Base-by-base conservation (phyloP, 2,113 vertebrate genomes). In the Amphiprion percula region DNA sequence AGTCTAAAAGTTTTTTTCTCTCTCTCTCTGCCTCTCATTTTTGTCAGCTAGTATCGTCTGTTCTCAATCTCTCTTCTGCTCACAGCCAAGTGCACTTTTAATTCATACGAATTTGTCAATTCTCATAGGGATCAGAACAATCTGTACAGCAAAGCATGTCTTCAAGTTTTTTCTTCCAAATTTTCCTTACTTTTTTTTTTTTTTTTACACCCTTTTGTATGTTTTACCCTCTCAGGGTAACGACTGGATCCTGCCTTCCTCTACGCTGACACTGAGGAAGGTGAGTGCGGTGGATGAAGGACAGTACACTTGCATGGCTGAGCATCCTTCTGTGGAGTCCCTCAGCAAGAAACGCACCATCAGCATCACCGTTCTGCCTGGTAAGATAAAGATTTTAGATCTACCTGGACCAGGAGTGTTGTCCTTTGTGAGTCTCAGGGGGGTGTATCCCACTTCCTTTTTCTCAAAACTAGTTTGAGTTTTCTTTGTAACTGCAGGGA, bases 211-310 rank as follows among this genome's bases (percentile, higher is more conserved):
- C 61, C 77, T 80, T 16, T 70, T 49, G 3, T 53, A 39, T 33
- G 26, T 80, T 39, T 79, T 12, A 82, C 7, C 62, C 46, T 79
- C 52, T 82, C 83, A 95, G 95, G 93, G 90, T 10, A 88, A 80
- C 1, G 93, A 94, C 88, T 95, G 93, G 94, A 80, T 95, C 17
- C 50, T 93, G 85, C 87, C 93, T 1, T 91, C 90, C 33, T 78
- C 84, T 2, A 84, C 61, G 21, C 87, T 95, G 77, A 92, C 68
- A 19, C 82, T 96, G 85, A 82, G 30, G 65, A 87, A 93, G 33
- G 71, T 94, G 82, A 84, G 10, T 0, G 50, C 21, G 0, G 2
- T 21, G 28, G 92, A 94, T 64, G 87, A 61, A 28, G 95, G 95
- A 21, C 55, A 53, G 73, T 96, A 95, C 92, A 94, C 92, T 4